Base-by-base conservation (phyloP, 2,888 invertebrate genomes). In the Tolmerus cingulatus region DNA sequence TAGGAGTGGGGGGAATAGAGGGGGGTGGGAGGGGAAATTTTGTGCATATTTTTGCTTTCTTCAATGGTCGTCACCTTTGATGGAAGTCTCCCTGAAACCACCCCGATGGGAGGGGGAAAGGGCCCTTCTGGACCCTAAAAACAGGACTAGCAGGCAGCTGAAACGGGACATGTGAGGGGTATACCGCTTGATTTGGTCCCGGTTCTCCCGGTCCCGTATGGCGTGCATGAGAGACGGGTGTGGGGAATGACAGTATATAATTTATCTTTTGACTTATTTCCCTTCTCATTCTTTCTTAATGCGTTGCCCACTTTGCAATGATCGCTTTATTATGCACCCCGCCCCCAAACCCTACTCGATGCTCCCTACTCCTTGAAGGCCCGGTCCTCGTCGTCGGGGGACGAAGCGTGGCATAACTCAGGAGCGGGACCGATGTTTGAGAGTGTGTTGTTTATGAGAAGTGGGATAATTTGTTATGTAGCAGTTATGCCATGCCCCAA, bases 261-360 rank as follows among this genome's bases (percentile, higher is more conserved):
- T 85, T 85, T 85, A 85, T 85, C 74, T 66, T 85, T 27, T 85
- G 85, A 74, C 85, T 74, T 74, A 57, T 57, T 86, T 86, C 66
- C 78, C 57, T 78, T 86, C 86, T 86, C 86, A 86, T 86, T 86
- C 86, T 57, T 79, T 79, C 79, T 37, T 86, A 77, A 86, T 86
- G 86, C 57, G 78, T 57, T 77, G 78, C 77, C 57, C 77, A 40
- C 57, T 86, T 78, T 77, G 86, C 40, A 78, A 77, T 86, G 86
- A 86, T 86, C 86, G 86, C 78, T 86, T 86, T 86, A 86, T 86
- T 86, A 66, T 78, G 66, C 86, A 86, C 86, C 51, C 86, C 86
- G 86, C 86, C 86, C 55, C 78, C 78, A 57, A 14, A 66, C 66
- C 66, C 66, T 51, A 43, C 86, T 85, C 86, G 66, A 8, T 4